Conservation (phyloP, 2,888 invertebrate genomes). For the Marasmarcha lunaedactyla region DNA sequence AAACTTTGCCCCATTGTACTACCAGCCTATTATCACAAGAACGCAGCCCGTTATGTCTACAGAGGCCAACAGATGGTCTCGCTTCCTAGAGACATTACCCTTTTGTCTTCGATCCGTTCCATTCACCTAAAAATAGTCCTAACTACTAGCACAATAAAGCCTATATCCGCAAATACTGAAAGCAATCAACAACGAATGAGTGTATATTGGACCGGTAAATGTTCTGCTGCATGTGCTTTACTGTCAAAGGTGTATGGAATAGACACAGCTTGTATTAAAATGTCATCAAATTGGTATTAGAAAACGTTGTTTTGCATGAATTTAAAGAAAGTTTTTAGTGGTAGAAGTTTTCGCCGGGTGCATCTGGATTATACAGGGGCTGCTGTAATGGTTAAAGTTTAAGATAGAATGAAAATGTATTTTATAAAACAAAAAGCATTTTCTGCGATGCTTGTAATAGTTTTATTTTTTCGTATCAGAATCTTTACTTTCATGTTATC, state of each 20-base stretch:
- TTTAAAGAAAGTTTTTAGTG: too few relatives aligned
- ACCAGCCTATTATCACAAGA: constrained; percentile 30
- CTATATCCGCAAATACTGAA: constrained; percentile 17
- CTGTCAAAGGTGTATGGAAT: constrained; percentile 13
- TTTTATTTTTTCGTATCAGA: too few relatives aligned
- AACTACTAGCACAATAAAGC: constrained; percentile 19
- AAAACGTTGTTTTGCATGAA: too few relatives aligned
- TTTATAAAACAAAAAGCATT: too few relatives aligned
- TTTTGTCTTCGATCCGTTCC: constrained; percentile 40
- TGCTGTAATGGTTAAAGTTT: too few relatives aligned
- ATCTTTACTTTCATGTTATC: too few relatives aligned
- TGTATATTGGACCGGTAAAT: constrained; percentile 48
- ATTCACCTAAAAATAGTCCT: constrained; percentile 19
- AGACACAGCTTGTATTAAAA: constrained; percentile 4
- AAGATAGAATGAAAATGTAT: too few relatives aligned
- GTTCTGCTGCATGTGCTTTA: constrained; percentile 28
- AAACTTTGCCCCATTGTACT: too few relatives aligned
- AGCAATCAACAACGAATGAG: constrained; percentile 32
- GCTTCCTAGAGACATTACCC: constrained; percentile 46
- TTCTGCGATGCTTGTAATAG: too few relatives aligned
- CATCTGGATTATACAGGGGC: too few relatives aligned
- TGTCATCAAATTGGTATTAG: background rate
- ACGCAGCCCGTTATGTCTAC: constrained; percentile 46
- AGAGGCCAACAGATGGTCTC: constrained; percentile 55
- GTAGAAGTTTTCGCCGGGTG: too few relatives aligned